phyloP scores from a whole-genome alignment of 1,140 invertebrate species.

The Aphaenogaster rudis region DNA sequence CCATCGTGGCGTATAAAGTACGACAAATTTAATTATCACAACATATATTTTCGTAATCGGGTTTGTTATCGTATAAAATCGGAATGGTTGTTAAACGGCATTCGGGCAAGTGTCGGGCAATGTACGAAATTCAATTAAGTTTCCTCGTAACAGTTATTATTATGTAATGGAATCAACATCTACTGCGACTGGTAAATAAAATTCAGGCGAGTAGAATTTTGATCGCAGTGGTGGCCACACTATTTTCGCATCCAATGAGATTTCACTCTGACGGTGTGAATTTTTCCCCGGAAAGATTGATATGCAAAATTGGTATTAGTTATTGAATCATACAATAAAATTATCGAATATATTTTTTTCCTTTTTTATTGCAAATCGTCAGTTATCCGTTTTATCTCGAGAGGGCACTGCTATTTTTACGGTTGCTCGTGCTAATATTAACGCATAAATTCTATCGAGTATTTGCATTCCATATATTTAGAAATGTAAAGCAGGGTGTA shows the following conservation, averaged over 20 bases:
- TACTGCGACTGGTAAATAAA: constrained; percentile 43
- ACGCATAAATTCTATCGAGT: background rate
- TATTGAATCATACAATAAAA: constrained; percentile 33
- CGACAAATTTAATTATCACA: constrained; percentile 61
- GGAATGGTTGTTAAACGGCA: constrained; percentile 45
- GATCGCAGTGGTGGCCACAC: background rate
- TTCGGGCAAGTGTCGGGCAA: constrained; percentile 20
- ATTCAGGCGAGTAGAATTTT: constrained; percentile 45
- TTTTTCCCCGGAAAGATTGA: constrained; percentile 5
- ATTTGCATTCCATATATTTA: constrained; percentile 18
- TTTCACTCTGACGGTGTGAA: constrained; percentile 12
- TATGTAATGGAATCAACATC: constrained; percentile 54
- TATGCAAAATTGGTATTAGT: constrained; percentile 40
- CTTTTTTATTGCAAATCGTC: constrained; percentile 17
- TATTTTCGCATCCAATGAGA: constrained; percentile 28
- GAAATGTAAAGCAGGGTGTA: background rate
- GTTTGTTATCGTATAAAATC: constrained; percentile 57
- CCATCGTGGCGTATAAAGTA: constrained; percentile 34
- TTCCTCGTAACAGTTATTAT: constrained; percentile 36
- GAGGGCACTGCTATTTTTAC: constrained; percentile 15
- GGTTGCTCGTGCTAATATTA: background rate
- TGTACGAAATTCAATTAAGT: constrained; percentile 48
- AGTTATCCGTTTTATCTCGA: constrained; percentile 22
- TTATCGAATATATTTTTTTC: constrained; percentile 9
- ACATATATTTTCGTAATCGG: constrained; percentile 47